Percentiles rank a stretch among this genome's conserved stretches.
phyloP scores from a whole-genome alignment of 2,797 vertebrate species.

The Poeciliopsis gracilis region DNA sequence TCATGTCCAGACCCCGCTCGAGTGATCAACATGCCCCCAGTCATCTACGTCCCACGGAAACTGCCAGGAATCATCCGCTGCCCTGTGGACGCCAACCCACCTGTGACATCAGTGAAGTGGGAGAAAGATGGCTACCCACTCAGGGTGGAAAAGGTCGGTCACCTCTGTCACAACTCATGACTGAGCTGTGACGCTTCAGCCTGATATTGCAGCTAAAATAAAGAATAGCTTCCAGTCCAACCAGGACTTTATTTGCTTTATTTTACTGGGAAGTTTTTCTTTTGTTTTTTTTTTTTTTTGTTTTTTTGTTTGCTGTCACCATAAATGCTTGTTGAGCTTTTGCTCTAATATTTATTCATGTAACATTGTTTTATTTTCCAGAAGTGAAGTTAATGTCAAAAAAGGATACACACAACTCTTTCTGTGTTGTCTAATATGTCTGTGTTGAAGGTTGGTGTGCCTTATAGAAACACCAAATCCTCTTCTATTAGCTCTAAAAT shows the following conservation, averaged over 20 bases:
- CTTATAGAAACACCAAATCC: background rate
- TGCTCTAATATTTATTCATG: background rate
- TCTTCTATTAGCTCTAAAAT: constrained; percentile 11
- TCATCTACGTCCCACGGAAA: constrained; percentile 96
- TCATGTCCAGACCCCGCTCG: constrained; percentile 91
- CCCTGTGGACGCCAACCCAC: constrained; percentile 97
- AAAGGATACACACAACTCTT: background rate
- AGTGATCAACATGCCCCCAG: constrained; percentile 97
- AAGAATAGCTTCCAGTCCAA: no score
- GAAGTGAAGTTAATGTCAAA: background rate
- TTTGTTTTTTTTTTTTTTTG: background rate
- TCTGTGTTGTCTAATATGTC: background rate
- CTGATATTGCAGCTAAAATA: background rate
- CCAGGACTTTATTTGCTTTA: background rate
- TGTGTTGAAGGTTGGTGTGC: background rate
- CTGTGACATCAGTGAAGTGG: constrained; percentile 95
- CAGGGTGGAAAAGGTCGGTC: constrained; percentile 82
- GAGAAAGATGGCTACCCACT: constrained; percentile 97
- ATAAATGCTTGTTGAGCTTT: background rate
- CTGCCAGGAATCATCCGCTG: constrained; percentile 98
- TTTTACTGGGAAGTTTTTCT: background rate
- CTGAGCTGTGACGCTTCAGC: background rate
- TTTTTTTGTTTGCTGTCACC: background rate
- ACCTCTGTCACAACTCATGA: background rate
- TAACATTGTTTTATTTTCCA: background rate